Percentiles rank a stretch among this genome's conserved stretches.
These are phyloP conservation scores for Amblyopsis hoosieri DNA, from an alignment of 2,797 vertebrate genomes.

Conservation along the genomic window DNA sequence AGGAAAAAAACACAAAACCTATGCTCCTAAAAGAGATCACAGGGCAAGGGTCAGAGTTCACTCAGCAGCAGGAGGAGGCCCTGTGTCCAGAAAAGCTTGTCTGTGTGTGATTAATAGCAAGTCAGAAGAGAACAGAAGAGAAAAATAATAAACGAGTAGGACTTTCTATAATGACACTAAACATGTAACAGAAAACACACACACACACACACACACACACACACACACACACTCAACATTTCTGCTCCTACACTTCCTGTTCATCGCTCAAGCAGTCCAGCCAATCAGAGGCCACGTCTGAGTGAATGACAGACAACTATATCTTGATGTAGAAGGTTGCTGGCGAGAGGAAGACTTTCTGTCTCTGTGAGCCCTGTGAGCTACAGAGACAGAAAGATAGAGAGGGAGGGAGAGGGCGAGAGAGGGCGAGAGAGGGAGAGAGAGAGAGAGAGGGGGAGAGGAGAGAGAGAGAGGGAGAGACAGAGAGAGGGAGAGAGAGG, in stretches of 20 bases:
- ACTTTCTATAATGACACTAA: not conserved
- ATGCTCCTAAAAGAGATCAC: constrained; percentile 34
- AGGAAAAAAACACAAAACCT: constrained; percentile 23
- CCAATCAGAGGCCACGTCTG: constrained; percentile 5
- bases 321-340: not conserved
- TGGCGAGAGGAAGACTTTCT: not conserved
- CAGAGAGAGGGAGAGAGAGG: constrained; percentile 19
- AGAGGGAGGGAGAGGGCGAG: not conserved
- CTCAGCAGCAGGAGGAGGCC: constrained; percentile 38
- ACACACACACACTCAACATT: not conserved
- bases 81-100: constrained; percentile 13
- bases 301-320: not conserved
- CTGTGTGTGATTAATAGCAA: constrained; percentile 5
- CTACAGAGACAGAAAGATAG: no score
- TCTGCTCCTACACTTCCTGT: constrained; percentile 12
- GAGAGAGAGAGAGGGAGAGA: not conserved
- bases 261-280: not conserved
- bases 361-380: no score
- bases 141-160: not conserved
- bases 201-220: not conserved
- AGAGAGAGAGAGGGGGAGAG: not conserved
- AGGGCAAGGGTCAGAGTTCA: constrained; percentile 49
- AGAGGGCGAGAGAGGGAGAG: not conserved
- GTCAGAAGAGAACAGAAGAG: not conserved
- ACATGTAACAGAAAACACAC: not conserved